phyloP scores from a whole-genome alignment of 2,113 vertebrate genomes.

The Sinocyclocheilus rhinocerous region DNA sequence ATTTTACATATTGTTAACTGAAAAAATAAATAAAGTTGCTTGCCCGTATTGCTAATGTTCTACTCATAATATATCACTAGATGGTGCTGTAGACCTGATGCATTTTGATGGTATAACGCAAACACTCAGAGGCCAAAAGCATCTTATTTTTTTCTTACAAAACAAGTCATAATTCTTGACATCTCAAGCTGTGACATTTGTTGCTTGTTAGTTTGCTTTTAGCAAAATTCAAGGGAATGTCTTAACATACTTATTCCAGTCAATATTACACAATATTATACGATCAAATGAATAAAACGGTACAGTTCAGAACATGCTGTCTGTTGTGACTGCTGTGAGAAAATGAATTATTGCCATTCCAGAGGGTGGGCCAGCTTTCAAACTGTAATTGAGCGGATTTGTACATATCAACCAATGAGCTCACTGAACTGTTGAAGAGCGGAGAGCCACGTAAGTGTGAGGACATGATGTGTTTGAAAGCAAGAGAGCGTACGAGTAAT shows the following conservation, averaged over 20 bases:
- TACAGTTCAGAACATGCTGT: constrained; percentile 8
- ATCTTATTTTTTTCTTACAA: not conserved
- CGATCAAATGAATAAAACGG: constrained; percentile 57
- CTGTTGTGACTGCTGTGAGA: constrained; percentile 35
- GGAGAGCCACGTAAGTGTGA: constrained; percentile 44
- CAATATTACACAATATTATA: constrained; percentile 47
- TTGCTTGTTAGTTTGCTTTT: not conserved
- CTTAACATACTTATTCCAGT: constrained; percentile 23
- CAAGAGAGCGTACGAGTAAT: not conserved
- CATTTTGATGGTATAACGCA: not conserved
- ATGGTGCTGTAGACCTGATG: constrained; percentile 62
- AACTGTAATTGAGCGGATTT: constrained; percentile 33
- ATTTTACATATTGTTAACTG: not conserved
- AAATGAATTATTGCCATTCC: constrained; percentile 51
- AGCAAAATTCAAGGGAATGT: not conserved
- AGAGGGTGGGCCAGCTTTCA: constrained; percentile 13
- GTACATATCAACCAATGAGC: constrained; percentile 26
- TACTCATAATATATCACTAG: constrained; percentile 60
- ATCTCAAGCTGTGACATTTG: not conserved
- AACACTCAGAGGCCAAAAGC: not conserved
- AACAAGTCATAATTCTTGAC: not conserved
- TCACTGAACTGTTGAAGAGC: constrained; percentile 11
- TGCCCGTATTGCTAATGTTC: not conserved
- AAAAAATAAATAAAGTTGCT: not conserved
- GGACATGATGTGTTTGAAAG: constrained; percentile 17